Conservation (phyloP, 2,113 vertebrate species). For the Lynx canadensis region DNA sequence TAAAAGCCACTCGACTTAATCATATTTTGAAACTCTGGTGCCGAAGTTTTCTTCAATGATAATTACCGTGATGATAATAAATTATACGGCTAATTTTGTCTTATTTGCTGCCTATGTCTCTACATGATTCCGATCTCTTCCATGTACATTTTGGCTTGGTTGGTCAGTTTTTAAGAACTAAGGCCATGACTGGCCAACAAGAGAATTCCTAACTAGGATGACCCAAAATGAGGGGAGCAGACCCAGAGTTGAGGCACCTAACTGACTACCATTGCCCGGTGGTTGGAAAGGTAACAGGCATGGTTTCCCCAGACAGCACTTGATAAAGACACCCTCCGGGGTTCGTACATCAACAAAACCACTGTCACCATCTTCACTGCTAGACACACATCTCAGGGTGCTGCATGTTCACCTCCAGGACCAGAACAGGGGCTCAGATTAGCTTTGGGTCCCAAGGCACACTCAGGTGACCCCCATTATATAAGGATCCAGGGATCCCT, state of each 20-base stretch:
- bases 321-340: neutral
- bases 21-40: neutral
- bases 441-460: neutral
- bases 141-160: neutral
- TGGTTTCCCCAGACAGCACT: neutral
- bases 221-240: neutral
- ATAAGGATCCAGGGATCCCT: neutral
- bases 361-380: neutral
- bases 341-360: neutral
- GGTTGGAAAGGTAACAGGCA: neutral
- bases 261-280: neutral
- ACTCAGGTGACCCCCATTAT: neutral
- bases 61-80: constrained; percentile 1
- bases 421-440: fast-evolving
- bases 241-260: neutral
- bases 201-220: neutral
- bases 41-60: neutral
- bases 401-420: neutral
- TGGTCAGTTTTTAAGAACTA: neutral
- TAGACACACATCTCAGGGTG: too few relatives aligned
- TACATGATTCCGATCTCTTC: neutral
- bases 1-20: neutral
- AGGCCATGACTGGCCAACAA: neutral
- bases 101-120: neutral
- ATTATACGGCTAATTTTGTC: neutral